Evolutionary conservation across 2,888 invertebrate species (phyloP).

Genomic region (Tipula vernalis): DNA sequence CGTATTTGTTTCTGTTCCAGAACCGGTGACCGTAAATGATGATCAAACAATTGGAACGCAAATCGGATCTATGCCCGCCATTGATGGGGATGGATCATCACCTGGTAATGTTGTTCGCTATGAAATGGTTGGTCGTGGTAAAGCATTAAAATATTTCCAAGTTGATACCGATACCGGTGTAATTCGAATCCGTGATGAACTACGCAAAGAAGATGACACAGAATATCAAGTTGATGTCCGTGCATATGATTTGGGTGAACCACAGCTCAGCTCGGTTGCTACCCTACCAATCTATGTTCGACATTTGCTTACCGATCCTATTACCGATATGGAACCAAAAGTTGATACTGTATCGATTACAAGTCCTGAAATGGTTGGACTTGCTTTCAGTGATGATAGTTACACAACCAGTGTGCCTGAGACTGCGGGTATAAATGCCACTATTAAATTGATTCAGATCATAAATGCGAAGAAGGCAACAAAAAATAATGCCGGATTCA

Average conservation of each 20-base stretch:
- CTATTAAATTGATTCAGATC: constrained; percentile 33
- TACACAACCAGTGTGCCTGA: constrained; percentile 76
- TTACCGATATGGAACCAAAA: constrained; percentile 29
- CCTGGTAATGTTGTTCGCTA: constrained; percentile 72
- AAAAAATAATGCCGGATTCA: constrained; percentile 41
- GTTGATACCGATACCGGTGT: constrained; percentile 76
- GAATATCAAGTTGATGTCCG: constrained; percentile 82
- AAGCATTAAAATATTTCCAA: constrained; percentile 73
- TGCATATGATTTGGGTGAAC: constrained; percentile 78
- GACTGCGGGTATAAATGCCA: constrained; percentile 32
- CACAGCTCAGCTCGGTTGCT: constrained; percentile 67
- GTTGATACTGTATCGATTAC: constrained; percentile 26
- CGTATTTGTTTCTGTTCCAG: constrained; percentile 69
- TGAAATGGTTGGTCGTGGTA: constrained; percentile 69
- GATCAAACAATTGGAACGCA: constrained; percentile 69
- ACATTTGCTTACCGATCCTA: constrained; percentile 60
- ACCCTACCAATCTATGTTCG: constrained; percentile 73
- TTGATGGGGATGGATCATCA: constrained; percentile 72
- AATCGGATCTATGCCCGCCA: constrained; percentile 65
- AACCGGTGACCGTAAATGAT: constrained; percentile 73
- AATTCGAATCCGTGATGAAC: constrained; percentile 66
- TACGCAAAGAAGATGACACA: constrained; percentile 73
- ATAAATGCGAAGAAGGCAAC: constrained; percentile 32
- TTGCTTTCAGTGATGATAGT: constrained; percentile 78
- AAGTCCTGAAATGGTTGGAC: constrained; percentile 39